phyloP scores from a whole-genome alignment of 2,797 vertebrate genomes.

The Enteromius trimaculatus region DNA sequence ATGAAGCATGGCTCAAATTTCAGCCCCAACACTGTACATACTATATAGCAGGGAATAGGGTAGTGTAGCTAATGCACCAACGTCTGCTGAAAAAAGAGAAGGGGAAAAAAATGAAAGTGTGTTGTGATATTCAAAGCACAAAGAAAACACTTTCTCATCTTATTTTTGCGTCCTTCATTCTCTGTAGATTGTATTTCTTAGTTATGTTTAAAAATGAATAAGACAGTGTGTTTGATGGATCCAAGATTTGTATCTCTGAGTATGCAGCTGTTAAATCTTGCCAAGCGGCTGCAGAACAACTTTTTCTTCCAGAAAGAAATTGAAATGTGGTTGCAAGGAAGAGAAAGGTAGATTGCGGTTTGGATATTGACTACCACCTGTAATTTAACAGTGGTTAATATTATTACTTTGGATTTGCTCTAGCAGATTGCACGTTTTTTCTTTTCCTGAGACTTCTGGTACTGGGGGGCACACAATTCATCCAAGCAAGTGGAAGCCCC shows the following conservation, averaged over 20 bases:
- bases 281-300: background rate
- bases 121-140: background rate
- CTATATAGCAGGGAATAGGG: constrained; percentile 3
- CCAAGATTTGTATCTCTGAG: background rate
- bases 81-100: background rate
- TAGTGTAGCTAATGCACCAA: constrained; percentile 3
- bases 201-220: constrained; percentile 1
- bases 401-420: background rate
- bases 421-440: background rate
- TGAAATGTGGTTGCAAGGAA: constrained; percentile 30
- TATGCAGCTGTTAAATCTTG: constrained; percentile 13
- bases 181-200: background rate
- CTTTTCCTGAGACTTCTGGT: background rate
- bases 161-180: background rate
- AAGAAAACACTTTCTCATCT: background rate
- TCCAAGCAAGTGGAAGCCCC: background rate
- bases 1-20: constrained; percentile 57
- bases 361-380: constrained; percentile 27
- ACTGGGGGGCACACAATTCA: background rate
- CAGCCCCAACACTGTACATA: constrained; percentile 6
- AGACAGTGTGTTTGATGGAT: constrained; percentile 1
- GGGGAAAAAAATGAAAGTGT: background rate
- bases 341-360: background rate
- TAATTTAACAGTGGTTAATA: constrained; percentile 6
- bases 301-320: constrained; percentile 23